Evolutionary conservation across 2,113 vertebrate genomes (phyloP), one percentile per base, ranked within the genome.

Genomic region (Bubo bubo): DNA sequence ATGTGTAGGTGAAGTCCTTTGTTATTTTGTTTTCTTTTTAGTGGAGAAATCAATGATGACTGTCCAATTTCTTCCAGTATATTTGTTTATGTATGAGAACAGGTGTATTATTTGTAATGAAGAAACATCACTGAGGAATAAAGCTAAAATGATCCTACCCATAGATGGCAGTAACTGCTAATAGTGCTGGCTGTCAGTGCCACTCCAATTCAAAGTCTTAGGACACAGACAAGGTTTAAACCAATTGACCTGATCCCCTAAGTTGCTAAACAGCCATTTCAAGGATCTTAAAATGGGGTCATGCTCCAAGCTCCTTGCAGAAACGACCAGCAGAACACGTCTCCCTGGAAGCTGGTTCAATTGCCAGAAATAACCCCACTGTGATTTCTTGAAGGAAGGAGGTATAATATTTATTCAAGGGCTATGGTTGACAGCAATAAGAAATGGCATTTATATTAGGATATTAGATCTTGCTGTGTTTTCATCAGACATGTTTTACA

Each of bases 81-180:
- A 14, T 76, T 89, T 53, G 14, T 50, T 80, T 28, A 52, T 1
- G 1, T 52, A 19, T 2, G 6, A 66, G 16, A 79, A 7, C 41
- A 62, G 32, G 22, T 58, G 2, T 35, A 7, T 81, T 43, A 30
- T 24, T 71, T 32, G 30, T 23, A 19, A 58, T 0, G 27, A 77
- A 63, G 63, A 11, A 85, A 59, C 21, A 13, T 39, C 8, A 1
- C 28, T 10, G 47, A 88, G 37, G 35, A 56, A 55, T n/a, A 58
- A 75, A 84, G 68, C 62, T 66, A 22, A 82, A 58, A 39, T 19
- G 55, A 73, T 93, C 8, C 34, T 87, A 35, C 94, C 97, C 79
- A 1, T 97, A 98, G 97, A 85, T 98, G 97, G 97, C 97, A 96
- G 79, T 37, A 96, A 16, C 70, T 95, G 86, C 95, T 79, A 82